Percentiles rank a stretch among this genome's conserved stretches.
These are phyloP conservation scores for Dendrocopos noguchii DNA, from an alignment of 2,113 vertebrate species.

Conservation along the genomic window DNA sequence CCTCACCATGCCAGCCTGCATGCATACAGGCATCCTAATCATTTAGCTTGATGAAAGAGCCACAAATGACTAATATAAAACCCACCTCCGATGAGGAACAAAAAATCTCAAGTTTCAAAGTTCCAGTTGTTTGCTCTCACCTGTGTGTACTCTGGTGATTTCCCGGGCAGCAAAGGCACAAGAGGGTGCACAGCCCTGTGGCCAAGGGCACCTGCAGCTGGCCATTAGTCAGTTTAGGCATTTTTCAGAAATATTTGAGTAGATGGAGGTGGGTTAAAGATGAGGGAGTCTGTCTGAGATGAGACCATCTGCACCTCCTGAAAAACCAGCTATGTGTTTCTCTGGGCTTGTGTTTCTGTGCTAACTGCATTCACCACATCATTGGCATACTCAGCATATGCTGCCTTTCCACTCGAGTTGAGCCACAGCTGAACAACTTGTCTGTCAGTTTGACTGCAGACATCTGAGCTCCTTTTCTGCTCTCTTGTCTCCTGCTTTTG, in stretches of 20 bases:
- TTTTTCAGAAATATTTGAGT: background rate
- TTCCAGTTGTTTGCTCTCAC: background rate
- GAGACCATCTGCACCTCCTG: background rate
- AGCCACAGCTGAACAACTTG: background rate
- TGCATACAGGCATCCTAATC: constrained; percentile 2
- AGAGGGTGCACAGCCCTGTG: background rate
- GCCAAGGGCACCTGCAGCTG: background rate
- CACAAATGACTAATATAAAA: background rate
- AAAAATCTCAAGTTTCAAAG: background rate
- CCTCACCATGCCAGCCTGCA: background rate
- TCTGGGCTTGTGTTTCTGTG: constrained; percentile 21
- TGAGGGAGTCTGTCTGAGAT: background rate
- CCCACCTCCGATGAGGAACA: background rate
- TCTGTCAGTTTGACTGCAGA: background rate
- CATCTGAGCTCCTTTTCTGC: background rate
- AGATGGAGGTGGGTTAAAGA: background rate
- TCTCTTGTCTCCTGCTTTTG: background rate
- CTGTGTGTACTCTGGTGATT: background rate
- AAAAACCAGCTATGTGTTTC: background rate
- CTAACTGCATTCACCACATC: constrained; percentile 14
- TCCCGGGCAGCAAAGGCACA: background rate
- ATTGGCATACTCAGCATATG: constrained; percentile 17
- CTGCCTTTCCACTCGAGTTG: constrained; percentile 13
- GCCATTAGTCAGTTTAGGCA: background rate
- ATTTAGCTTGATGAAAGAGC: background rate